phyloP scores from a whole-genome alignment of 1,140 invertebrate species.

The Eriocheir sinensis region DNA sequence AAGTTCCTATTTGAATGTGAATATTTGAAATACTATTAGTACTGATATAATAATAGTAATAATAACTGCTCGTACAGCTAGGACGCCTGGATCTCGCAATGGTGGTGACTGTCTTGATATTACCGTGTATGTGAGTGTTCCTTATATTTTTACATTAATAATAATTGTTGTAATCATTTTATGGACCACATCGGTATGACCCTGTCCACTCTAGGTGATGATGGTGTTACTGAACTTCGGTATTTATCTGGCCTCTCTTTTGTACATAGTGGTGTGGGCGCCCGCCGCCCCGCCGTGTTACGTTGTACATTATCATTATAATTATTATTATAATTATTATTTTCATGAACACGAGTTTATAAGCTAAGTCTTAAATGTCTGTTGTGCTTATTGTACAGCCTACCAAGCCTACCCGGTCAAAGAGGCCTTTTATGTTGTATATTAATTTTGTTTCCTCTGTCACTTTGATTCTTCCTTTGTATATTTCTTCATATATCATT shows the following conservation, averaged over 20 bases:
- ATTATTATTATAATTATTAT: slow-evolving; percentile 76
- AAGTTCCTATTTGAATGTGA: slow-evolving; percentile 78
- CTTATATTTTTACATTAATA: slow-evolving; percentile 78
- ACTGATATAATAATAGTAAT: slow-evolving; percentile 77
- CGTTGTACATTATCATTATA: slow-evolving; percentile 77
- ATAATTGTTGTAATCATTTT: slow-evolving; percentile 78
- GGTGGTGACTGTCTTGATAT: slow-evolving; percentile 73
- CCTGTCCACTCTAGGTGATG: slow-evolving; percentile 71
- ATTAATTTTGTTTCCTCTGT: slow-evolving; percentile 71
- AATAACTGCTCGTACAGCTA: slow-evolving; percentile 66
- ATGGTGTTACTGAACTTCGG: slow-evolving; percentile 74
- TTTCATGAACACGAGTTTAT: slow-evolving; percentile 75
- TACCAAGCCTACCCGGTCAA: slow-evolving; percentile 64
- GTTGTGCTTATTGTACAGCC: slow-evolving; percentile 76
- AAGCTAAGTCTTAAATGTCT: slow-evolving; percentile 76
- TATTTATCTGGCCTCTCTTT: slow-evolving; percentile 75
- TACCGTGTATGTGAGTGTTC: slow-evolving; percentile 75
- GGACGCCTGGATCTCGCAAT: slow-evolving; percentile 71
- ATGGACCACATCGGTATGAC: slow-evolving; percentile 74
- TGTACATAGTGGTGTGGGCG: slow-evolving; percentile 66
- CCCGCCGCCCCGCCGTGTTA: slow-evolving; percentile 63
- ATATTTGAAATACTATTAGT: slow-evolving; percentile 78
- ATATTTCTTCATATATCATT: slow-evolving; percentile 77
- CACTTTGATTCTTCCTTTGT: slow-evolving; percentile 65
- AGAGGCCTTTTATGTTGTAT: slow-evolving; percentile 72